These are phyloP conservation scores for Okapia johnstoni DNA, from an alignment of 2,113 vertebrate genomes.

Conservation along the genomic window DNA sequence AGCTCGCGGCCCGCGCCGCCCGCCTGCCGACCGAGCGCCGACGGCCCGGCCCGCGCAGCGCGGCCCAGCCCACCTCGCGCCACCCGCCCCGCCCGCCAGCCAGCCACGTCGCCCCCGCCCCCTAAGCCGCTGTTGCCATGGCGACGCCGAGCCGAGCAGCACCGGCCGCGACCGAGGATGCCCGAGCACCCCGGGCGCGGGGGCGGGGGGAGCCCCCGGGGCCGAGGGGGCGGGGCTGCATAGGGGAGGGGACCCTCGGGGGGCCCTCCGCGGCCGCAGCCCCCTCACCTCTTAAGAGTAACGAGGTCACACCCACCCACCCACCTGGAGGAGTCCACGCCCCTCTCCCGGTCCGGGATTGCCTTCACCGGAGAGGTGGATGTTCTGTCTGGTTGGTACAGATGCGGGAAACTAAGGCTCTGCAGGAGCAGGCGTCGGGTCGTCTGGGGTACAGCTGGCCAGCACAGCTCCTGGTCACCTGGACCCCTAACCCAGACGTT, in stretches of 20 bases:
- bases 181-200: constrained; percentile 20
- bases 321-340: not conserved
- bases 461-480: not conserved
- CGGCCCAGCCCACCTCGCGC: constrained; percentile 78
- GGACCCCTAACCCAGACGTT: not conserved
- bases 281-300: not conserved
- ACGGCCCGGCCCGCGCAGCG: constrained; percentile 61
- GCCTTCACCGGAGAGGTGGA: not conserved
- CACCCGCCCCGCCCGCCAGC: constrained; percentile 63
- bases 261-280: not conserved
- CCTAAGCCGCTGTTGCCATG: constrained; percentile 87
- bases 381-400: not conserved
- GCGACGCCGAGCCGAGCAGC: constrained; percentile 84
- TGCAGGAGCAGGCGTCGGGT: not conserved
- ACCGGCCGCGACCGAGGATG: constrained; percentile 48
- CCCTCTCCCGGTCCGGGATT: not conserved
- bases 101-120: constrained; percentile 79
- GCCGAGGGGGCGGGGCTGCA: not conserved
- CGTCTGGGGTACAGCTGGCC: not conserved
- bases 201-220: not conserved
- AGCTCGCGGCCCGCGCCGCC: constrained; percentile 59
- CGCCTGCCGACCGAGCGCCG: constrained; percentile 59
- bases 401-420: not conserved
- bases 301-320: not conserved
- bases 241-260: not conserved